phyloP scores from a whole-genome alignment of 2,113 vertebrate genomes.

The Neolamprologus sp. region DNA sequence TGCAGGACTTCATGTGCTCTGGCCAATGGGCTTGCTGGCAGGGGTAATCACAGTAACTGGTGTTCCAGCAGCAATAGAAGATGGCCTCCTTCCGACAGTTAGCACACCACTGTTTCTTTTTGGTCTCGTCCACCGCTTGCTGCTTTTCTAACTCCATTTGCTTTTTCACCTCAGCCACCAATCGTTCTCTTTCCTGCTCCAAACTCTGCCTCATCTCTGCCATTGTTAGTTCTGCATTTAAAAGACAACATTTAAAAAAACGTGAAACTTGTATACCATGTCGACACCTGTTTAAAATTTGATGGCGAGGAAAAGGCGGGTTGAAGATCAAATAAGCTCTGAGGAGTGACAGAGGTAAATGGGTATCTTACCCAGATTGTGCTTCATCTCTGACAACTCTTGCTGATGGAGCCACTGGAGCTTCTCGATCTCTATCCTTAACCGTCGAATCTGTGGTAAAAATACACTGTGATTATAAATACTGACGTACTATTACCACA shows the following conservation, averaged over 20 bases:
- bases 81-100: conserved; percentile 97
- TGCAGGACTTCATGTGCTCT: conserved; percentile 98
- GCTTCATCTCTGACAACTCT: conserved; percentile 96
- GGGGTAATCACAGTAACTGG: conserved; percentile 97
- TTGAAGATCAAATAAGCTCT: neutral
- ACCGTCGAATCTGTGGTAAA: conserved; percentile 81
- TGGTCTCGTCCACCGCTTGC: conserved; percentile 93
- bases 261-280: neutral
- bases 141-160: conserved; percentile 92
- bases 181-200: conserved; percentile 88
- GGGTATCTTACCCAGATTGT: conserved; percentile 83
- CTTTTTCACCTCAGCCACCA: conserved; percentile 92
- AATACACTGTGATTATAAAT: neutral
- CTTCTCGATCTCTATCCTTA: conserved; percentile 97
- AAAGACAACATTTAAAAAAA: neutral
- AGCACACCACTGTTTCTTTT: conserved; percentile 98
- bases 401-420: conserved; percentile 97
- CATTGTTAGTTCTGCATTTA: conserved; percentile 86
- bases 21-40: conserved; percentile 98
- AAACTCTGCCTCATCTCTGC: conserved; percentile 97
- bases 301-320: neutral
- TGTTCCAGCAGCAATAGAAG: conserved; percentile 98
- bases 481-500: neutral
- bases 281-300: neutral
- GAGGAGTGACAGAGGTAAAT: neutral